phyloP scores from a whole-genome alignment of 1,140 invertebrate genomes.

The Heliconius eleuchia region DNA sequence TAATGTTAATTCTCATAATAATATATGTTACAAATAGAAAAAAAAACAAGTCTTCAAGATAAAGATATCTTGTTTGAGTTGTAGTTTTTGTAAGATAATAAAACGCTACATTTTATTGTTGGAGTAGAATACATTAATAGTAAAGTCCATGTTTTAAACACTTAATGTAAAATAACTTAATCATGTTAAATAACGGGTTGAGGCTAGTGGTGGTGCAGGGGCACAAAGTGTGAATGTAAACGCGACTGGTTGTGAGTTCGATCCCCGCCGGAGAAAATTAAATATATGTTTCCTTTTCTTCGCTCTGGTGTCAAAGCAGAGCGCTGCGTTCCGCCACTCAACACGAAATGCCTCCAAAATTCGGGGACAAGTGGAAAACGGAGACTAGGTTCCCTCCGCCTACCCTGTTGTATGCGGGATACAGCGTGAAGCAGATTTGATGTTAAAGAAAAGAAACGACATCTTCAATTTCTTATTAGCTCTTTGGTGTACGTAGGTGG shows the following conservation, averaged over 20 bases:
- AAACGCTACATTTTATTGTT: neutral
- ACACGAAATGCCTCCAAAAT: too few relatives aligned
- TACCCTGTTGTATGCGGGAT: too few relatives aligned
- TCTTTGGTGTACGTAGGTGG: conserved; percentile 35
- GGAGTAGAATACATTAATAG: neutral
- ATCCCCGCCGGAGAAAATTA: too few relatives aligned
- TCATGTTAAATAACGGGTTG: neutral
- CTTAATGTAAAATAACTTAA: conserved; percentile 9
- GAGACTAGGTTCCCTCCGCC: too few relatives aligned
- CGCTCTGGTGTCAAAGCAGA: too few relatives aligned
- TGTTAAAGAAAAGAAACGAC: neutral
- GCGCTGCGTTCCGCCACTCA: too few relatives aligned
- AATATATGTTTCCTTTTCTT: too few relatives aligned
- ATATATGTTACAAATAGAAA: neutral
- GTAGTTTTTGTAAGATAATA: neutral
- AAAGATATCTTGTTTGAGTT: neutral
- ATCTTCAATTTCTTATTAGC: conserved; percentile 18
- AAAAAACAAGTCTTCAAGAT: neutral
- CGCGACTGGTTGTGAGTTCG: too few relatives aligned
- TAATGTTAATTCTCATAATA: neutral
- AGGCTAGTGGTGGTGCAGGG: too few relatives aligned
- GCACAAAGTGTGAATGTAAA: too few relatives aligned
- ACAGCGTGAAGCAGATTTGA: too few relatives aligned
- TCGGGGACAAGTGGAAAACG: too few relatives aligned
- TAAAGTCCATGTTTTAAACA: neutral